phyloP scores from a whole-genome alignment of 1,140 invertebrate genomes.

The Neodiprion lecontei region DNA sequence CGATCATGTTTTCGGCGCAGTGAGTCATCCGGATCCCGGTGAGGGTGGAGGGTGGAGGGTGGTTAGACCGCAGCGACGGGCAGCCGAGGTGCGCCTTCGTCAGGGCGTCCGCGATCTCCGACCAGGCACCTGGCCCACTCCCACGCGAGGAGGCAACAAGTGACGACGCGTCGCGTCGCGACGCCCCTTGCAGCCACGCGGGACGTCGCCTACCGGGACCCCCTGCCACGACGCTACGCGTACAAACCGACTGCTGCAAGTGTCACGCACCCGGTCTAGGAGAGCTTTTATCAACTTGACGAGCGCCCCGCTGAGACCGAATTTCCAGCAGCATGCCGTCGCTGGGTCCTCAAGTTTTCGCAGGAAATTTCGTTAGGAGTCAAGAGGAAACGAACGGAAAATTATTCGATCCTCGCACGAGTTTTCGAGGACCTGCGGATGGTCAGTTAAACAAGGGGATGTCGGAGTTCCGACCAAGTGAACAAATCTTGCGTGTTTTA shows the following conservation, averaged over 20 bases:
- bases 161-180: slow-evolving; percentile 27
- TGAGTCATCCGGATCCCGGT: neutral
- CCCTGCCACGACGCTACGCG: slow-evolving; percentile 33
- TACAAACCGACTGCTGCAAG: slow-evolving; percentile 20
- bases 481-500: too few relatives aligned
- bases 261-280: neutral
- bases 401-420: too few relatives aligned
- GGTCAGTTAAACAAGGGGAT: too few relatives aligned
- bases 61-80: neutral
- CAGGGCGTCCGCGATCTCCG: neutral
- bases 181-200: slow-evolving; percentile 22
- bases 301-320: too few relatives aligned
- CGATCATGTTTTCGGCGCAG: slow-evolving; percentile 1
- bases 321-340: too few relatives aligned
- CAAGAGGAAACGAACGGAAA: too few relatives aligned
- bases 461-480: too few relatives aligned
- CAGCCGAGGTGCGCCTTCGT: neutral
- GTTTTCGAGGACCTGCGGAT: too few relatives aligned
- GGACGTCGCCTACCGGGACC: slow-evolving; percentile 31
- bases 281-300: too few relatives aligned
- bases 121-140: slow-evolving; percentile 32
- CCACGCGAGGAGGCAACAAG: slow-evolving; percentile 31
- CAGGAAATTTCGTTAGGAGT: too few relatives aligned
- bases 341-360: too few relatives aligned
- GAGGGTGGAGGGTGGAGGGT: neutral